Evolutionary conservation across 2,888 invertebrate species (phyloP).

Genomic region (Matsumyia berberina): DNA sequence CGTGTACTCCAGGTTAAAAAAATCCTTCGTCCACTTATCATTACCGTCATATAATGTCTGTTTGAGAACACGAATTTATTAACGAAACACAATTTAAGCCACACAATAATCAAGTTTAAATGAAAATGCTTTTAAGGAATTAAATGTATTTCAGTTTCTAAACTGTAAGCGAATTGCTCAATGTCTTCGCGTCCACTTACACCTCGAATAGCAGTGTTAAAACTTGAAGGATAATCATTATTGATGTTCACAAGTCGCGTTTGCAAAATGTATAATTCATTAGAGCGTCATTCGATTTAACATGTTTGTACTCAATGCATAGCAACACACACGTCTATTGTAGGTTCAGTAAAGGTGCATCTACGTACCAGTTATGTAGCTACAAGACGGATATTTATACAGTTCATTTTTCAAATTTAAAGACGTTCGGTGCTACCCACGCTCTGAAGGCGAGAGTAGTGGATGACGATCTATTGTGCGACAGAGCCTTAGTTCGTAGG

Average conservation of each 20-base stretch:
- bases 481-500: slow-evolving; percentile 60
- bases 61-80: no score
- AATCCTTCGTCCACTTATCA: no score
- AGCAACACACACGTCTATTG: slow-evolving; percentile 23
- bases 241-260: slow-evolving; percentile 39
- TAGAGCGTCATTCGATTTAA: slow-evolving; percentile 40
- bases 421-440: slow-evolving; percentile 39
- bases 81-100: no score
- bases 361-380: neutral
- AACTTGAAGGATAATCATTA: slow-evolving; percentile 20
- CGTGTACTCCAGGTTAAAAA: no score
- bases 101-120: no score
- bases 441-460: neutral
- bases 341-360: slow-evolving; percentile 42
- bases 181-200: neutral
- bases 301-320: slow-evolving; percentile 9
- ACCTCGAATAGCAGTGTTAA: neutral
- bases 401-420: slow-evolving; percentile 68
- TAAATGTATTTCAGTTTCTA: neutral
- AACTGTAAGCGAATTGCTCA: neutral
- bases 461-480: slow-evolving; percentile 54
- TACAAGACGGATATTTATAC: slow-evolving; percentile 17
- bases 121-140: no score
- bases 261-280: slow-evolving; percentile 60
- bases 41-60: no score